phyloP scores from a whole-genome alignment of 2,113 vertebrate species.

The Baryphthengus martii region DNA sequence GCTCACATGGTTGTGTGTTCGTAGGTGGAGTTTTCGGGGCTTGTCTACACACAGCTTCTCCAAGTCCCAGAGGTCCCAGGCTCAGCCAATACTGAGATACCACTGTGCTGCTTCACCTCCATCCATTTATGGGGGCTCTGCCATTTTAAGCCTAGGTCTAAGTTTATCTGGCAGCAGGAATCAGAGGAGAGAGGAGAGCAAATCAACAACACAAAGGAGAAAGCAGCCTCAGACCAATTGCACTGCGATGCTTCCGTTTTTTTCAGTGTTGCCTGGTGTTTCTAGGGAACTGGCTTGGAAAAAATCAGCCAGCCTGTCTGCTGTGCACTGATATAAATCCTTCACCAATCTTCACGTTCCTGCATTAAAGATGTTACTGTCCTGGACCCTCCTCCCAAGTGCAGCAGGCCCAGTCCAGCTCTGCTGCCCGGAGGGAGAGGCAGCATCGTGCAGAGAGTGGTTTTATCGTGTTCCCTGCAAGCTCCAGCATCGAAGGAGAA shows the following conservation, averaged over 20 bases:
- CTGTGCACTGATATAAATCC: not conserved
- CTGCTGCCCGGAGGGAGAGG: not conserved
- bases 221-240: not conserved
- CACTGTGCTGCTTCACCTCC: not conserved
- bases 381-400: not conserved
- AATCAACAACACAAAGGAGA: not conserved
- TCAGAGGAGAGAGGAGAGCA: not conserved
- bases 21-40: rapidly evolving
- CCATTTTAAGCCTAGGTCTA: not conserved
- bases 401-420: not conserved
- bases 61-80: not conserved
- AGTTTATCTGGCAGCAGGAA: not conserved
- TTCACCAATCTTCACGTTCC: rapidly evolving
- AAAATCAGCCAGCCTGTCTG: not conserved
- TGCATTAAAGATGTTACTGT: not conserved
- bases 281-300: not conserved
- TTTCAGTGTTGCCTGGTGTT: not conserved
- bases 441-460: not conserved
- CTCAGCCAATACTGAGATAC: not conserved
- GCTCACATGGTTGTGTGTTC: not conserved
- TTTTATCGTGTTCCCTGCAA: not conserved
- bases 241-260: not conserved
- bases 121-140: not conserved
- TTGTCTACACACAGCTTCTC: not conserved
- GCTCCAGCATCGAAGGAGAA: not conserved